Conservation (phyloP, 2,888 invertebrate genomes). For the Geophilus truncorum region DNA sequence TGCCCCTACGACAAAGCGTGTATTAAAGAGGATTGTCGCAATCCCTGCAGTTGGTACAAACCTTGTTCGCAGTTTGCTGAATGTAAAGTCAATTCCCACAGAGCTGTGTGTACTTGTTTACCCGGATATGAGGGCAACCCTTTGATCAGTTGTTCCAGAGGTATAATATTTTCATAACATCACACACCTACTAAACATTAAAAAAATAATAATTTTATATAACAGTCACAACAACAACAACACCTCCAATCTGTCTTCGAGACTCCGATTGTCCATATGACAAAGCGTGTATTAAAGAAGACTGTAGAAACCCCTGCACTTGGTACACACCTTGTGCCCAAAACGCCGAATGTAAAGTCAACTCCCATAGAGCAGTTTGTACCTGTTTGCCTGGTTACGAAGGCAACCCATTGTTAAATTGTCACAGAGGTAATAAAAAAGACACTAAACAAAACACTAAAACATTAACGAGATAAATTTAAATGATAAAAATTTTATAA, state of each 20-base stretch:
- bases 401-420: constrained; percentile 34
- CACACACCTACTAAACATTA: too few species aligned
- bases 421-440: constrained; percentile 8
- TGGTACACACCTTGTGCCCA: constrained; percentile 59
- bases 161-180: too few species aligned
- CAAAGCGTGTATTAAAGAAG: constrained; percentile 25
- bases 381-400: constrained; percentile 40
- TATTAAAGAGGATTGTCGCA: constrained; percentile 69
- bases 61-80: constrained; percentile 40
- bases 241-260: not conserved
- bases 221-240: not conserved
- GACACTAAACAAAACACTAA: constrained; percentile 30
- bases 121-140: constrained; percentile 70
- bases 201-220: too few species aligned
- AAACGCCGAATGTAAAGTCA: constrained; percentile 69
- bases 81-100: constrained; percentile 36
- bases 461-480: not conserved
- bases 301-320: constrained; percentile 22
- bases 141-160: too few species aligned
- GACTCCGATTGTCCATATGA: constrained; percentile 8
- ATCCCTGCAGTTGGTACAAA: constrained; percentile 53
- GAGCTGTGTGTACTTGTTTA: constrained; percentile 59
- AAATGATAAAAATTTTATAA: not conserved
- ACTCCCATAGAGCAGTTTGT: constrained; percentile 67
- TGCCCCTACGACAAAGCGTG: constrained; percentile 75